A percentile compares a stretch with the other conserved stretches of the same genome.
Evolutionary conservation across 2,797 vertebrate genomes (phyloP).

Genomic region (Prionace glauca): DNA sequence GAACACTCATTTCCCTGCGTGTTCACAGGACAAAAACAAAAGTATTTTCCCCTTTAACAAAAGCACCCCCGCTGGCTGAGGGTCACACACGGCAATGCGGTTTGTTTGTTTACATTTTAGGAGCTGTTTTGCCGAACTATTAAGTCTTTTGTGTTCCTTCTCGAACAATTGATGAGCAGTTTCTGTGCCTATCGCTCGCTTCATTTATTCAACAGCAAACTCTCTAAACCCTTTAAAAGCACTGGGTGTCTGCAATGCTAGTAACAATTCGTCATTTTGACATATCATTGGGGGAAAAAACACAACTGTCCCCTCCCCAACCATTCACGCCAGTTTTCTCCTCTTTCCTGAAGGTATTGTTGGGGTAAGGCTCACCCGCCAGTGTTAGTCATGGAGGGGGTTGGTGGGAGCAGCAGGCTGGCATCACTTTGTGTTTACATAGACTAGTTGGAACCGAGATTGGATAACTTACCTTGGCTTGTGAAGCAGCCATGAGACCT

Average conservation of each 20-base stretch:
- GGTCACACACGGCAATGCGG: neutral
- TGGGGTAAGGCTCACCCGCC: neutral
- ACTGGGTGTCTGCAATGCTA: neutral
- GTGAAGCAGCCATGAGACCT: no score
- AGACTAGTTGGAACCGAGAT: neutral
- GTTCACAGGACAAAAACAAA: neutral
- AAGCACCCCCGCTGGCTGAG: neutral
- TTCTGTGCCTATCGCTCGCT: neutral
- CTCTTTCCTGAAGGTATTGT: neutral
- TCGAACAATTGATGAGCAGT: neutral
- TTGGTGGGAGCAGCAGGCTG: neutral
- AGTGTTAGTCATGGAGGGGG: neutral
- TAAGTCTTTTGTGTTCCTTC: neutral
- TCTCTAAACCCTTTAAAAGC: neutral
- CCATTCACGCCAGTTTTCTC: neutral
- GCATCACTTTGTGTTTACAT: neutral
- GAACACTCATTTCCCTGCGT: neutral
- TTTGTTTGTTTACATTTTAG: constrained; percentile 32
- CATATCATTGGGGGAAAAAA: neutral
- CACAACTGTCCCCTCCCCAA: no score
- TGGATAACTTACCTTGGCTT: neutral
- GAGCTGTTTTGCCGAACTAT: constrained; percentile 7
- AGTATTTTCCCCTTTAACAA: neutral
- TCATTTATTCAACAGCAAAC: neutral
- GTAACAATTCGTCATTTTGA: neutral